Percentiles rank a stretch among this genome's conserved stretches.
phyloP scores from a whole-genome alignment of 1,140 invertebrate genomes.

The Pogonus chalceus region DNA sequence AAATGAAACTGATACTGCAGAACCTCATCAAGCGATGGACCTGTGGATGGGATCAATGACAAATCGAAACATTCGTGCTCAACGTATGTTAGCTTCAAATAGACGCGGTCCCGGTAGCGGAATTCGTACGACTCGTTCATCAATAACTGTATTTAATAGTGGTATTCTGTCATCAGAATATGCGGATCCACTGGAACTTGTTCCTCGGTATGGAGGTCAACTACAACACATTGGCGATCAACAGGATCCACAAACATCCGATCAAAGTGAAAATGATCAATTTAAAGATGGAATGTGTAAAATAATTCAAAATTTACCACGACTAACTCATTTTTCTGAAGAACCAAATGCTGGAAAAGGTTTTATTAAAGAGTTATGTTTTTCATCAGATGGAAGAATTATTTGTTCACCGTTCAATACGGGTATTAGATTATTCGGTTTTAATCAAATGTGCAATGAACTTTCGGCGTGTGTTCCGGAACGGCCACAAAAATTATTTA shows the following conservation, averaged over 20 bases:
- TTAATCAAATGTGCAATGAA: slow-evolving; percentile 68
- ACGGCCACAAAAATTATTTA: slow-evolving; percentile 36
- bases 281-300: slow-evolving; percentile 20
- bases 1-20: neutral
- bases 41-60: slow-evolving; percentile 31
- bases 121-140: neutral
- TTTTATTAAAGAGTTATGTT: slow-evolving; percentile 81
- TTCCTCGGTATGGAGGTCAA: neutral
- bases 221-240: slow-evolving; percentile 20
- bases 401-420: slow-evolving; percentile 83
- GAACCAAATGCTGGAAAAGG: slow-evolving; percentile 82
- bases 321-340: slow-evolving; percentile 74
- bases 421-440: slow-evolving; percentile 72
- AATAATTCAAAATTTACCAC: slow-evolving; percentile 51
- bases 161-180: slow-evolving; percentile 2
- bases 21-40: slow-evolving; percentile 17
- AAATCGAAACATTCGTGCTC: slow-evolving; percentile 7
- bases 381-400: slow-evolving; percentile 76
- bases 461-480: slow-evolving; percentile 56
- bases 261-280: neutral
- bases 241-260: neutral
- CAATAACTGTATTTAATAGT: slow-evolving; percentile 6
- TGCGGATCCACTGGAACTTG: slow-evolving; percentile 8
- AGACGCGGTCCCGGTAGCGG: neutral
- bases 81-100: neutral